Evolutionary conservation across 2,888 invertebrate genomes (phyloP), one percentile per base, ranked within the genome.

Genomic region (Phymatocera aterrima): DNA sequence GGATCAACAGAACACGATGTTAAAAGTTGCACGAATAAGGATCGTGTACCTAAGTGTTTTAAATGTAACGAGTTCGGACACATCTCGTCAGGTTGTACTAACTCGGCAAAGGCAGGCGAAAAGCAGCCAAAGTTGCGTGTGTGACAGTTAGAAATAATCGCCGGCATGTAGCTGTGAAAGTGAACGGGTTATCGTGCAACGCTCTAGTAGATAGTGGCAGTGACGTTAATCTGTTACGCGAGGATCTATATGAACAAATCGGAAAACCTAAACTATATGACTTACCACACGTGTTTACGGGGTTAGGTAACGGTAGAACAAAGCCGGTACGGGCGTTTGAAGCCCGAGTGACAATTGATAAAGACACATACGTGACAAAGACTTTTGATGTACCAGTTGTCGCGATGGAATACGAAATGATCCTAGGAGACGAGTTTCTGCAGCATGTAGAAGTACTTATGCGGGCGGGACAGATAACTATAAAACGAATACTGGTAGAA

Each of bases 31-130:
- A 37, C 65, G 65, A 40, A 65, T 21, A 65, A 65, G 40, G 40
- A 65, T 43, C 40, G 40, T 37, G 65, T 37, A 1, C 75, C 80
- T 5, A 82, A 83, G 68, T 84, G 83, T 48, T 84, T 84, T 37
- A 81, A 79, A 15, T 83, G 83, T 40, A 82, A 83, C n/a, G 24
- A 80, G 3, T 83, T 78, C 65, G 81, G 82, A 1, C 82, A 84
- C 24, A 65, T 65, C 21, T 37, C 65, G 10, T 5, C 65, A 28
- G 37, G 21, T 18, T 65, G 65, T 37, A 60, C 60, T 31, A 60
- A 1, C 8, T 10, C 24, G 8, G 28, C 60, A n/a, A 60, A 34
- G 31, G 18, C 37, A 2, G 34, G 0, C 6, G 43, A 34, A 28
- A 40, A 18, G 12, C 24, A 34, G 21, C 15, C 5, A 68, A 68